Evolutionary conservation across 2,113 vertebrate genomes (phyloP), one percentile per base, ranked within the genome.

Genomic region (Lasiurus borealis): DNA sequence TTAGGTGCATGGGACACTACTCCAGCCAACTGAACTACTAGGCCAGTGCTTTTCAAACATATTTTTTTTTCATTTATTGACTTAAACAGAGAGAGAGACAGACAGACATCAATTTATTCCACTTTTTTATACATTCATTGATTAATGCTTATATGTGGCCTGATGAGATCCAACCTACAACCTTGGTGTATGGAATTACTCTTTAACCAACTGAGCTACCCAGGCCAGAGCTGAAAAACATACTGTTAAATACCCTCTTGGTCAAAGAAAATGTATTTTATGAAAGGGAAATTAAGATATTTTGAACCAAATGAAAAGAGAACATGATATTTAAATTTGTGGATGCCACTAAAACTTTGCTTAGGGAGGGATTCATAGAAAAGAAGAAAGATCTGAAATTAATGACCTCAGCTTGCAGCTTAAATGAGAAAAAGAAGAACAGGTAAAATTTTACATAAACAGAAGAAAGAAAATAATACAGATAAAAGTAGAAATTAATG

Each of bases 331-430:
- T 36, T 11, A 19, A 52, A 71, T 89, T 78, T 62, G 6, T 88
- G 44, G 25, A 66, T 75, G 18, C 82, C 16, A 81, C 23, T 48
- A 66, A 87, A 81, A 82, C 62, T 2, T 25, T 86, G 16, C 7
- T 54, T 46, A 34, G 40, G 64, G 3, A n/a, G 23, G 5, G 10
- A 21, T 48, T 95, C 54, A 48, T 86, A 72, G 50, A 85, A 59
- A 76, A 73, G 23, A 92, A 86, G 50, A 90, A 84, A 94, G 62
- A 50, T 71, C 31, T 94, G 29, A 59, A 87, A 50, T 83, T 50
- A 40, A 1, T 87, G 83, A 86, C 66, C 13, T 66, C 18, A 78
- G 31, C 57, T 86, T 73, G 36, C 5, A 48, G 12, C 23, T 81
- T 75, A 66, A 81, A 52, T 5, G 78, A 80, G 64, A 94, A 71